Evolutionary conservation across 2,113 vertebrate species (phyloP), one percentile per base, ranked within the genome.

Genomic region (Anhinga rufa): DNA sequence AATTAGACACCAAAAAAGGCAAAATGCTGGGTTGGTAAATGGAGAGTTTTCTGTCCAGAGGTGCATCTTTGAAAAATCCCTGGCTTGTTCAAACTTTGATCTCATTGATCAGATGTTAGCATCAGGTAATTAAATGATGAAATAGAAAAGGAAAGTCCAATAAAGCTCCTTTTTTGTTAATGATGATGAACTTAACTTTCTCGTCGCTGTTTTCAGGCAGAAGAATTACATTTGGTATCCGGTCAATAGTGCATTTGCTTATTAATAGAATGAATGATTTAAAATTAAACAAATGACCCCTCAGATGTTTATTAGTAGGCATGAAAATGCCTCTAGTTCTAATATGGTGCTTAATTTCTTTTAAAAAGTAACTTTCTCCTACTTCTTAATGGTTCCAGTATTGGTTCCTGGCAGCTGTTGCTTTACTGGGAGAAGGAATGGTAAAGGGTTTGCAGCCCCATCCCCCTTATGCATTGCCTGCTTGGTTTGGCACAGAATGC

Each of bases 61-160:
- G 36, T 52, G 31, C 0, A 0, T 79, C 36, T 93, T 80, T 84
- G 90, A 92, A 95, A 95, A 95, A 90, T 75, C 38, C 17, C n/a
- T 75, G 49, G 4, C 69, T 84, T 89, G 40, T 61, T 88, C 80
- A 75, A 86, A 96, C 72, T 92, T 92, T 92, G 86, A 86, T 93
- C 88, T 64, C 80, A 93, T 95, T 87, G 89, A 96, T 96, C 84
- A 92, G 81, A 77, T 49, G 58, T 85, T 91, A 96, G 88, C 82
- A 92, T 94, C 40, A 44, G 70, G 65, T 97, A 96, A 95, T 97
- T 94, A 94, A 93, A 95, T 95, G 92, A 97, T 97, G 91, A 97
- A 98, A 96, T 91, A 92, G 83, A 85, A 95, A 31, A n/a, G 88
- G 62, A 68, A 94, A 93, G 92, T 91, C 96, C 96, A 95, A 95